A percentile compares a stretch with the other conserved stretches of the same genome.
These are phyloP conservation scores for Thunnus thynnus DNA, from an alignment of 2,113 vertebrate genomes.

Conservation along the genomic window DNA sequence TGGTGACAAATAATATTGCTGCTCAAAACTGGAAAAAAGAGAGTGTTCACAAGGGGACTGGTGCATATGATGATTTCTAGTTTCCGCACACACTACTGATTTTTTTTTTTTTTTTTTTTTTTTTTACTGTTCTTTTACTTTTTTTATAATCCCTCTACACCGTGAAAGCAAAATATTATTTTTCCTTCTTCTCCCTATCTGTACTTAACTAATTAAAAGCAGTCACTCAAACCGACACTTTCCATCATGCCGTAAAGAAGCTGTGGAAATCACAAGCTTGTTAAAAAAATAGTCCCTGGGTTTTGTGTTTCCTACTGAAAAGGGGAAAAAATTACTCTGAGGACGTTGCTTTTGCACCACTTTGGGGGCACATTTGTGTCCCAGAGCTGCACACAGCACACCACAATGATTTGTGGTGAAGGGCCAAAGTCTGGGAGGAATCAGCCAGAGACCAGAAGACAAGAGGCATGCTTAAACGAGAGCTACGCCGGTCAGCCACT, in stretches of 20 bases:
- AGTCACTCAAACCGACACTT: constrained; percentile 39
- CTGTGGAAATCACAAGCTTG: constrained; percentile 31
- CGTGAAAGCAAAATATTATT: constrained; percentile 63
- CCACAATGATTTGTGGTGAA: constrained; percentile 59
- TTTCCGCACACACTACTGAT: not conserved
- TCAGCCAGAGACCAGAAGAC: constrained; percentile 54
- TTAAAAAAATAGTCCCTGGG: constrained; percentile 1
- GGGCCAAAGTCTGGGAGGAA: constrained; percentile 59
- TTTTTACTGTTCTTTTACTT: not conserved
- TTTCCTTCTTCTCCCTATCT: constrained; percentile 46
- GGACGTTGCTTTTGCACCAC: constrained; percentile 18
- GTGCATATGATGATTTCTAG: not conserved
- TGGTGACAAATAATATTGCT: not conserved
- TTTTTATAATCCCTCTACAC: constrained; percentile 31
- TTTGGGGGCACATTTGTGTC: constrained; percentile 31
- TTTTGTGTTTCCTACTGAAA: constrained; percentile 46
- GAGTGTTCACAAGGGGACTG: not conserved
- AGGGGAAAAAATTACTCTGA: constrained; percentile 23
- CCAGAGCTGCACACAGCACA: constrained; percentile 38
- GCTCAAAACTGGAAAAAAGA: not conserved
- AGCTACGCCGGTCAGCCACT: constrained; percentile 52
- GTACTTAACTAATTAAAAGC: constrained; percentile 64
- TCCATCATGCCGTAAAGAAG: constrained; percentile 13
- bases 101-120: not conserved
- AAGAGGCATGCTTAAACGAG: constrained; percentile 44